These are phyloP conservation scores for Acrocephalus arundinaceus DNA, from an alignment of 2,113 vertebrate species.

Conservation along the genomic window DNA sequence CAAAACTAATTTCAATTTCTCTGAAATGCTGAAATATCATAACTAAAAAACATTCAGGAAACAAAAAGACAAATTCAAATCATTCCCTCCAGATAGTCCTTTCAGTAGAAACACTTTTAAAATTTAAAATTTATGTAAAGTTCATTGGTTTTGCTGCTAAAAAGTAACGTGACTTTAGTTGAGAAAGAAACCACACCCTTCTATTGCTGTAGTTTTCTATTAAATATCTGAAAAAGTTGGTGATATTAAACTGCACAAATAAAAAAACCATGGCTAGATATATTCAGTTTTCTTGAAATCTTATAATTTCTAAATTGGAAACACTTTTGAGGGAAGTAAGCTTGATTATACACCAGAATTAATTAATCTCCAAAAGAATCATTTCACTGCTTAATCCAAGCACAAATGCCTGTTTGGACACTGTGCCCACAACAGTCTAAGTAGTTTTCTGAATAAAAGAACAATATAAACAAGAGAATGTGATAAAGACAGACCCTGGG, in stretches of 20 bases:
- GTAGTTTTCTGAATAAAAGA: background rate
- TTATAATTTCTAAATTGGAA: background rate
- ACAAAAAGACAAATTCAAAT: background rate
- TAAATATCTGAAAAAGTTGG: background rate
- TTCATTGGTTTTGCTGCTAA: background rate
- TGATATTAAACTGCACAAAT: background rate
- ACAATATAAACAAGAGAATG: background rate
- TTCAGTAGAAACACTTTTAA: background rate
- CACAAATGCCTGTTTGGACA: background rate
- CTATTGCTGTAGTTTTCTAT: background rate
- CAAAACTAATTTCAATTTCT: background rate
- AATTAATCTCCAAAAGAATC: background rate
- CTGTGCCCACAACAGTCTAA: fast-evolving
- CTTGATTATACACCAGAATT: background rate
- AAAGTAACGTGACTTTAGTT: background rate
- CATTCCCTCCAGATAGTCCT: background rate
- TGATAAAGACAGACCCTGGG: background rate
- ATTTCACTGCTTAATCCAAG: background rate
- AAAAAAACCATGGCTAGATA: background rate
- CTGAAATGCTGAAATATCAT: background rate
- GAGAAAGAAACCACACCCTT: background rate
- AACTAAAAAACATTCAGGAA: background rate
- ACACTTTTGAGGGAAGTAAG: background rate
- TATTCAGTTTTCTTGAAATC: background rate
- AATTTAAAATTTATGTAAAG: background rate